Conservation (phyloP, 2,888 invertebrate species). For the Molorchus minor region DNA sequence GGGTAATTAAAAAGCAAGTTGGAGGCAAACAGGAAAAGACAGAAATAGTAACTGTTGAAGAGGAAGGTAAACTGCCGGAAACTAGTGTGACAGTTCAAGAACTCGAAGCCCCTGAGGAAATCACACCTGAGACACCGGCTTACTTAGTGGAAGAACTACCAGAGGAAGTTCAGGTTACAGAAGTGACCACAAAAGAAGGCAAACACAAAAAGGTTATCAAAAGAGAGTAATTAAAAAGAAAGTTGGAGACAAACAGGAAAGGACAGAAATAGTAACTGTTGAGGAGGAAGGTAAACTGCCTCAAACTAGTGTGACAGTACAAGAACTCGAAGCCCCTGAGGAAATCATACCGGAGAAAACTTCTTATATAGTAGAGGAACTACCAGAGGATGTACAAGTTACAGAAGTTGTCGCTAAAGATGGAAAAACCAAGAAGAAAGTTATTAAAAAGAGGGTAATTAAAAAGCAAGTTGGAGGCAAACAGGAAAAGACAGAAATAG, state of each 20-base stretch:
- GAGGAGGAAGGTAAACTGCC: constrained; percentile 43
- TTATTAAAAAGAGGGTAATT: constrained; percentile 52
- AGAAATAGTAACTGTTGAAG: constrained; percentile 47
- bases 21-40: constrained; percentile 57
- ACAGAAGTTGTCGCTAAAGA: constrained; percentile 54
- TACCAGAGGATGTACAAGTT: constrained; percentile 48
- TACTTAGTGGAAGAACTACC: constrained; percentile 49
- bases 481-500: constrained; percentile 50
- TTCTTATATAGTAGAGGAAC: constrained; percentile 40
- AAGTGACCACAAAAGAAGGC: constrained; percentile 58
- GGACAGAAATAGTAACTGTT: constrained; percentile 40
- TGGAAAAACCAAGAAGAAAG: constrained; percentile 49
- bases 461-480: constrained; percentile 51
- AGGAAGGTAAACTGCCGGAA: constrained; percentile 60
- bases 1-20: constrained; percentile 55
- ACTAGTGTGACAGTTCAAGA: constrained; percentile 53
- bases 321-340: constrained; percentile 8
- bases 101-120: constrained; percentile 41
- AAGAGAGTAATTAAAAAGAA: constrained; percentile 50
- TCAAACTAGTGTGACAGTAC: constrained; percentile 56
- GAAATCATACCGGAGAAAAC: constrained; percentile 28
- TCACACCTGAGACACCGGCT: constrained; percentile 28
- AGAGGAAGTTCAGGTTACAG: constrained; percentile 46
- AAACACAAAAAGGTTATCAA: constrained; percentile 56
- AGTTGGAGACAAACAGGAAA: constrained; percentile 51